These are phyloP conservation scores for Leptoteleia sp. DNA, from an alignment of 1,140 invertebrate species.

Conservation along the genomic window DNA sequence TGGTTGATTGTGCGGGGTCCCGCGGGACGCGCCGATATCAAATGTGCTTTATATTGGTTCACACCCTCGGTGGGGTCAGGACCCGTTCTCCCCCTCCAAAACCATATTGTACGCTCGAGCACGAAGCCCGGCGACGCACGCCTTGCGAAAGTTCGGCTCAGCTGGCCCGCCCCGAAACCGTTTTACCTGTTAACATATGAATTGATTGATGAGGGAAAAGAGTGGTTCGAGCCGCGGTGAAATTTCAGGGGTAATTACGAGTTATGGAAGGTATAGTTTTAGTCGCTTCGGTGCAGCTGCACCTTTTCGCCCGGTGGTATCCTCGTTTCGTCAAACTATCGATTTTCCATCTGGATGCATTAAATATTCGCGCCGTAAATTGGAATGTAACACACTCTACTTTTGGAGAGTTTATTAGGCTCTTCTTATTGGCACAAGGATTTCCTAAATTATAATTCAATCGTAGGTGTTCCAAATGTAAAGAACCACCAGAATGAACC, in stretches of 20 bases:
- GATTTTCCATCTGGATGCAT: too few species aligned
- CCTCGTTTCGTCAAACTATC: too few species aligned
- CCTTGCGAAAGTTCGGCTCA: constrained; percentile 37
- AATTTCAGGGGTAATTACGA: constrained; percentile 40
- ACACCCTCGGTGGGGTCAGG: constrained; percentile 71
- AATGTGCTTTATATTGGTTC: constrained; percentile 78
- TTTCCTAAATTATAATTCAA: too few species aligned
- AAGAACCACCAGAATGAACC: too few species aligned
- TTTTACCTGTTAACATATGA: constrained; percentile 61
- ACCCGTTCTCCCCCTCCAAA: constrained; percentile 65
- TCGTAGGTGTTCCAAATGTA: too few species aligned
- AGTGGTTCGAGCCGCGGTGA: constrained; percentile 8
- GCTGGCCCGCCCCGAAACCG: constrained; percentile 42
- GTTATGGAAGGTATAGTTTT: constrained; percentile 28
- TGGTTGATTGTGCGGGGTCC: constrained; percentile 76
- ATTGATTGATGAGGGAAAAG: constrained; percentile 58
- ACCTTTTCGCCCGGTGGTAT: not conserved
- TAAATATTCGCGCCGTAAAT: too few species aligned
- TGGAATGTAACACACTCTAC: too few species aligned
- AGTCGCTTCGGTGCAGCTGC: constrained; percentile 19
- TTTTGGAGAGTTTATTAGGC: too few species aligned
- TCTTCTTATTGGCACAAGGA: too few species aligned
- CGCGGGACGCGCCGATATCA: constrained; percentile 66
- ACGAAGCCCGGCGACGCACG: constrained; percentile 46
- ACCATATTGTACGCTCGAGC: constrained; percentile 71